phyloP scores from a whole-genome alignment of 2,888 invertebrate species.

The Nudaria mundana region DNA sequence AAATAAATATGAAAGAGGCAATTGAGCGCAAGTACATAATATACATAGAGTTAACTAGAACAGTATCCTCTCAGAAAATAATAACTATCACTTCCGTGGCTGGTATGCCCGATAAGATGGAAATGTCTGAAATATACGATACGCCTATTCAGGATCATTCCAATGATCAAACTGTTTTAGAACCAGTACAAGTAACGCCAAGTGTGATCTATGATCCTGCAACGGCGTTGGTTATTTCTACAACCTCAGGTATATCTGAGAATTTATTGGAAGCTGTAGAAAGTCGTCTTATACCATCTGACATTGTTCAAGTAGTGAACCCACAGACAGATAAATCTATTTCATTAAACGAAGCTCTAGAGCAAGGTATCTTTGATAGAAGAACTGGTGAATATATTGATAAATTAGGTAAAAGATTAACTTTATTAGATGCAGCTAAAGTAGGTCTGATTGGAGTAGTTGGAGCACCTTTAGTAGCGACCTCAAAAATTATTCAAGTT shows the following conservation, averaged over 20 bases:
- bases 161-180: slow-evolving; percentile 73
- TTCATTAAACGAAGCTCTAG: slow-evolving; percentile 87
- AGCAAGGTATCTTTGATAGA: slow-evolving; percentile 87
- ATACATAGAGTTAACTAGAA: slow-evolving; percentile 76
- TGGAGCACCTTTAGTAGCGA: slow-evolving; percentile 88
- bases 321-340: slow-evolving; percentile 85
- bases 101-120: slow-evolving; percentile 87
- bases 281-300: slow-evolving; percentile 86
- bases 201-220: slow-evolving; percentile 90
- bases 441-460: slow-evolving; percentile 88
- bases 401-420: slow-evolving; percentile 83
- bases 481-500: slow-evolving; percentile 85
- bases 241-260: slow-evolving; percentile 85
- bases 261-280: slow-evolving; percentile 89
- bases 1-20: slow-evolving; percentile 87
- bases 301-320: slow-evolving; percentile 86
- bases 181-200: slow-evolving; percentile 87
- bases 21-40: slow-evolving; percentile 84
- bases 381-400: slow-evolving; percentile 86
- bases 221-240: slow-evolving; percentile 87
- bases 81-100: slow-evolving; percentile 87
- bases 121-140: slow-evolving; percentile 81
- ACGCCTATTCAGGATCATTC: slow-evolving; percentile 29
- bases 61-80: slow-evolving; percentile 79
- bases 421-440: slow-evolving; percentile 87